These are phyloP conservation scores for Gonocerus acuteangulatus DNA, from an alignment of 2,888 invertebrate genomes.

Conservation along the genomic window DNA sequence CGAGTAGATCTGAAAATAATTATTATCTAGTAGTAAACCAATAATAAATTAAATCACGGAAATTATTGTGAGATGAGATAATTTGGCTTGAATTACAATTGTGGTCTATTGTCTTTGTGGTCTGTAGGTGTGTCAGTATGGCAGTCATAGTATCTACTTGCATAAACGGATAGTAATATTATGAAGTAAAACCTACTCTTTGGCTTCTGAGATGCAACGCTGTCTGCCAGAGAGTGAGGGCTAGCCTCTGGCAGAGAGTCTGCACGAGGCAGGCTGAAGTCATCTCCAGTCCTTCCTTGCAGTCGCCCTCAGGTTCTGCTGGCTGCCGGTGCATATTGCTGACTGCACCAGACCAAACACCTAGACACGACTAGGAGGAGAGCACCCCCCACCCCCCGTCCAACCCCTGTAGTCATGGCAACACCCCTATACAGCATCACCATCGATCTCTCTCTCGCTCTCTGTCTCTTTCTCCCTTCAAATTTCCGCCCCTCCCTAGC, in stretches of 20 bases:
- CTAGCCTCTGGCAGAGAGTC: slow-evolving; percentile 60
- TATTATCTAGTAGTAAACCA: too few species aligned
- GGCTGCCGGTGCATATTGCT: slow-evolving; percentile 4
- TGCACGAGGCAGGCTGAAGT: slow-evolving; percentile 40
- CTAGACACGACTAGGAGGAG: not conserved
- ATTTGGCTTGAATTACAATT: too few species aligned
- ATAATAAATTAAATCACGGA: too few species aligned
- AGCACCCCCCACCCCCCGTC: slow-evolving; percentile 15
- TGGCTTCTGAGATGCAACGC: slow-evolving; percentile 53
- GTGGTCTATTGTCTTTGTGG: too few species aligned
- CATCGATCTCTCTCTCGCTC: slow-evolving; percentile 11
- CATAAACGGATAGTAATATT: too few species aligned
- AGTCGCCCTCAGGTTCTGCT: slow-evolving; percentile 19
- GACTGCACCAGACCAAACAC: slow-evolving; percentile 1
- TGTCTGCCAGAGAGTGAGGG: slow-evolving; percentile 67
- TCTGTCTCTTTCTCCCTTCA: not conserved
- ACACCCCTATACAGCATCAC: slow-evolving; percentile 20
- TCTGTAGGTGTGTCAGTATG: too few species aligned
- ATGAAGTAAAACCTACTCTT: slow-evolving; percentile 3
- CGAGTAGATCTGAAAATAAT: too few species aligned
- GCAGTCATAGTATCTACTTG: too few species aligned
- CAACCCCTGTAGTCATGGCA: slow-evolving; percentile 9
- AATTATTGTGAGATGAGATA: too few species aligned
- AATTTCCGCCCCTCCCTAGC: not conserved
- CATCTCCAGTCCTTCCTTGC: slow-evolving; percentile 38